Base-by-base conservation (phyloP, 2,797 vertebrate species). In the Merluccius polli region DNA sequence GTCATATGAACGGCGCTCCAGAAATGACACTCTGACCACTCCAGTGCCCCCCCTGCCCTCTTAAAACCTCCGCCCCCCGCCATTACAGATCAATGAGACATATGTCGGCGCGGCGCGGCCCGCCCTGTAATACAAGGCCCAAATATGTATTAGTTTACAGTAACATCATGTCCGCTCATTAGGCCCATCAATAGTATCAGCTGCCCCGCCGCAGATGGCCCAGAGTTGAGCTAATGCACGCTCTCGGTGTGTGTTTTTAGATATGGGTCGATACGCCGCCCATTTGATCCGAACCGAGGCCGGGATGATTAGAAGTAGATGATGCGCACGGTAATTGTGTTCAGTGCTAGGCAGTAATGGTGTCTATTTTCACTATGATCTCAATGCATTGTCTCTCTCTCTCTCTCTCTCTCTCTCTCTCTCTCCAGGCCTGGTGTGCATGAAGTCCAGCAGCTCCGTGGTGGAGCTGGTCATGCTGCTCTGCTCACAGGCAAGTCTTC, bases 391-490 rank as follows among this genome's bases (percentile, higher is more conserved):
- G 36, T 44, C 44, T 30, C 72, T 75, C 81, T 75, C 24, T 78
- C 70, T 75, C 79, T 69, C 83, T 89, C 79, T 48, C 82, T 72
- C 11, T 71, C 33, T 52, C 77, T 79, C 32, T 2, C 2, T 82
- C 15, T 68, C 30, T 86, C 16, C 92, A 99, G 98, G 98, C 90
- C 90, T 98, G 89, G 95, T 97, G 88, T 99, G 98, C 79, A 98
- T 99, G 95, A 99, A 98, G 93, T 97, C 97, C 71, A 99, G 97
- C 93, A 99, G 96, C 89, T 99, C 97, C 2, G 97, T 99, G 83
- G 98, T 99, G 92, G 98, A 99, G 86, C 92, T 99, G 88, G 98
- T 99, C 89, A 99, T 99, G 98, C 95, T 99, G 8, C 94, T 99
- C 80, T 99, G 98, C 90, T 99, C 98, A 86, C 98, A 99, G 97